Percentiles rank a stretch among this genome's conserved stretches.
phyloP scores from a whole-genome alignment of 2,113 vertebrate genomes.

The Atractosteus spatula region DNA sequence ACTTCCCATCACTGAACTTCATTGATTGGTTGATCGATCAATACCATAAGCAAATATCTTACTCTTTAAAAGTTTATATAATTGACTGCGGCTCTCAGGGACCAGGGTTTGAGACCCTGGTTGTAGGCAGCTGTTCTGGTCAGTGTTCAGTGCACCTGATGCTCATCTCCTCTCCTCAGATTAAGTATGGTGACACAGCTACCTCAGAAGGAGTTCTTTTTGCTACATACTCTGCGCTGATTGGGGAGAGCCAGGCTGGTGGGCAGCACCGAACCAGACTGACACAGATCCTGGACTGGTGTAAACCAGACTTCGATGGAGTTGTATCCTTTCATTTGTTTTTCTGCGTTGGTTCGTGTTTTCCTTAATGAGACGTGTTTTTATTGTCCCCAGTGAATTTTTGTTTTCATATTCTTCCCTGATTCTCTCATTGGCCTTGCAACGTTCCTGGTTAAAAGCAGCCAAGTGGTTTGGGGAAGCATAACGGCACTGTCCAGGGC shows the following conservation, averaged over 20 bases:
- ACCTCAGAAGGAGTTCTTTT: slow-evolving; percentile 98
- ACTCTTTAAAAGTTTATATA: no score
- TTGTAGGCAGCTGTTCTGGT: no score
- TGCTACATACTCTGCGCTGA: slow-evolving; percentile 94
- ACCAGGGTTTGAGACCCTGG: no score
- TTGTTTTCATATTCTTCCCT: neutral
- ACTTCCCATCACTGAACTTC: no score
- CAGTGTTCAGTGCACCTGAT: no score
- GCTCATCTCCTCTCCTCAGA: slow-evolving; percentile 58
- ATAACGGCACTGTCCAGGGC: no score
- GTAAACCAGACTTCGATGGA: slow-evolving; percentile 86
- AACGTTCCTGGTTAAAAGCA: no score
- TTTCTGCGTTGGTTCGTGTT: neutral
- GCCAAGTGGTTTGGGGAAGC: no score
- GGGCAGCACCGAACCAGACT: slow-evolving; percentile 91
- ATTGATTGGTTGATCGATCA: no score
- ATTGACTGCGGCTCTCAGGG: no score
- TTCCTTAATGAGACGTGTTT: neutral
- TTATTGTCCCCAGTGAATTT: neutral
- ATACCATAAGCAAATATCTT: no score
- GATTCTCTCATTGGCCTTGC: no score
- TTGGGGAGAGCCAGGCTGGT: slow-evolving; percentile 94
- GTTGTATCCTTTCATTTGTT: slow-evolving; percentile 83
- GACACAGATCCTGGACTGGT: slow-evolving; percentile 96
- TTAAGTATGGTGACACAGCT: slow-evolving; percentile 97